phyloP scores from a whole-genome alignment of 2,113 vertebrate species.

The Ascaphus truei region DNA sequence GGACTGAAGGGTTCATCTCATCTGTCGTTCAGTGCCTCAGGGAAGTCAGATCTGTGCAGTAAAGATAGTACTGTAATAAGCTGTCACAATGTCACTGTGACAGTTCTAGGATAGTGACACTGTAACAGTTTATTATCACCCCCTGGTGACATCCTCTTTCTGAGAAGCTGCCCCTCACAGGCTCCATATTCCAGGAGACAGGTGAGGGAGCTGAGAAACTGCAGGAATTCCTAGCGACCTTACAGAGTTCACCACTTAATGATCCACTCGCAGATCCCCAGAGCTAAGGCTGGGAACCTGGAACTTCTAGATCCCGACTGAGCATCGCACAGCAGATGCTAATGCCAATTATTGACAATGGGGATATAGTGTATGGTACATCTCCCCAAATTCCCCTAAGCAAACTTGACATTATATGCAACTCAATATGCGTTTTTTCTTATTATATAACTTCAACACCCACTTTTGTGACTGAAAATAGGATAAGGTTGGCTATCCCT shows the following conservation, averaged over 20 bases:
- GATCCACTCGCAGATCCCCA: not conserved
- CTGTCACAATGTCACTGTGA: constrained; percentile 31
- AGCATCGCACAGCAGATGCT: too few relatives aligned
- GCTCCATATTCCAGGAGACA: constrained; percentile 16
- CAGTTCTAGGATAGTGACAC: constrained; percentile 31
- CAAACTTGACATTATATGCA: too few relatives aligned
- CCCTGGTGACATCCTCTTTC: constrained; percentile 28
- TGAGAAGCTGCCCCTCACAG: constrained; percentile 27
- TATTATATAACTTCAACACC: too few relatives aligned
- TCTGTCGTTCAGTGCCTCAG: constrained; percentile 7
- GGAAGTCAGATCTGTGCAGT: constrained; percentile 24
- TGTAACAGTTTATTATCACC: constrained; percentile 37
- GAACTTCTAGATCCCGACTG: not conserved
- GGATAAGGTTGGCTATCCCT: too few relatives aligned
- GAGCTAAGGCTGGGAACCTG: not conserved
- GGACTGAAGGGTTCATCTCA: constrained; percentile 20
- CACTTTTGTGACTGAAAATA: too few relatives aligned
- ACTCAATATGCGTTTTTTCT: too few relatives aligned
- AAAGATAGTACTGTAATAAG: constrained; percentile 35
- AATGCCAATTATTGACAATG: too few relatives aligned
- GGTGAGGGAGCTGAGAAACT: not conserved
- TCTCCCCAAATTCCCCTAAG: too few relatives aligned
- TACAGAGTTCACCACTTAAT: constrained; percentile 1
- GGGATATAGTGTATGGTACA: too few relatives aligned
- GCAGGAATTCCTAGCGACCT: constrained; percentile 2